A percentile compares a stretch with the other conserved stretches of the same genome.
phyloP scores from a whole-genome alignment of 1,140 invertebrate species.

The Bombus confusus region DNA sequence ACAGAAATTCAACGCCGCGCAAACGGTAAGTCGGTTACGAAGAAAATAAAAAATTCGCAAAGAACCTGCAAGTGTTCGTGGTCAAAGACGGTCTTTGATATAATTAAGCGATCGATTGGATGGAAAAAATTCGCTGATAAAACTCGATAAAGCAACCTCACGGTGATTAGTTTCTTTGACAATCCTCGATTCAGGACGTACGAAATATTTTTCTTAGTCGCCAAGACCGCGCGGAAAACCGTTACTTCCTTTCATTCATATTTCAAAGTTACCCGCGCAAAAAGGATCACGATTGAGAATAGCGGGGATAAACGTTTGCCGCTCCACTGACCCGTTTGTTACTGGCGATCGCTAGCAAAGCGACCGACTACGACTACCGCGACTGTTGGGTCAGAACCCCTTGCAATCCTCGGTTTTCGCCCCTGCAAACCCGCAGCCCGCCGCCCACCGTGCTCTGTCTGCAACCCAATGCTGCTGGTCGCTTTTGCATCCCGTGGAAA shows the following conservation, averaged over 20 bases:
- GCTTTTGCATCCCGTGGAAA: conserved; percentile 50
- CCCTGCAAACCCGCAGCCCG: not conserved
- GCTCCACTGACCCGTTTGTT: conserved; percentile 59
- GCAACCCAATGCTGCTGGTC: conserved; percentile 16
- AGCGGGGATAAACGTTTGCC: conserved; percentile 56
- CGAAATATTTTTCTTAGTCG: conserved; percentile 18
- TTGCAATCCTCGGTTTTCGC: conserved; percentile 12
- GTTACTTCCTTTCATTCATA: conserved; percentile 26
- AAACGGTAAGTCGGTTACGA: not conserved
- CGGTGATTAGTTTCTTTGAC: not conserved
- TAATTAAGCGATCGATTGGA: not conserved
- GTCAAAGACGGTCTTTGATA: not conserved
- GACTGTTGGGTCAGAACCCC: conserved; percentile 38
- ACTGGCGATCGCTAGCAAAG: conserved; percentile 58
- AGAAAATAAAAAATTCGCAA: not conserved
- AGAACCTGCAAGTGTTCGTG: not conserved
- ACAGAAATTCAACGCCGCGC: rapidly evolving
- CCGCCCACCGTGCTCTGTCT: conserved; percentile 14
- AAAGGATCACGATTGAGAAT: conserved; percentile 55
- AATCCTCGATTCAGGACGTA: not conserved
- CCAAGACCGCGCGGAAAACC: not conserved
- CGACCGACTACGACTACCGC: not conserved
- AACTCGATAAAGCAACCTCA: not conserved
- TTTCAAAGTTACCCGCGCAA: conserved; percentile 27
- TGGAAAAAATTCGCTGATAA: not conserved